Evolutionary conservation across 2,888 invertebrate species (phyloP).

Genomic region (Daptonema setosum): DNA sequence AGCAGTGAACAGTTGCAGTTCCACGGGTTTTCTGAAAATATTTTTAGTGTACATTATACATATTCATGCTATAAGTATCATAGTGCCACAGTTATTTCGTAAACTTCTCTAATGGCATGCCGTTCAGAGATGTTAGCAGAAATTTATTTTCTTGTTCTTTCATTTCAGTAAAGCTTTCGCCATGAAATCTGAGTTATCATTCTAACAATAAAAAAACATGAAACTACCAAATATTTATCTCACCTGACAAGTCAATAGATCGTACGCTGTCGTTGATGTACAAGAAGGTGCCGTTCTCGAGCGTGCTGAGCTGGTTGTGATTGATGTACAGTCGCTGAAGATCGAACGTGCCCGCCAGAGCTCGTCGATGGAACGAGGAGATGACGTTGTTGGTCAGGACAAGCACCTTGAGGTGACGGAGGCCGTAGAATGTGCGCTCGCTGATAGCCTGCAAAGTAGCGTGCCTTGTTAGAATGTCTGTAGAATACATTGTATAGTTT

Average conservation of each 20-base stretch:
- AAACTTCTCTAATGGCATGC: no score
- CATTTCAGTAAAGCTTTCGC: no score
- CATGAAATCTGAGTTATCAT: no score
- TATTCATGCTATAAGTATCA: no score
- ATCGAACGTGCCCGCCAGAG: slow-evolving; percentile 4
- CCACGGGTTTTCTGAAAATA: slow-evolving; percentile 20
- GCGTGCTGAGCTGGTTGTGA: slow-evolving; percentile 18
- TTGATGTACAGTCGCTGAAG: slow-evolving; percentile 15
- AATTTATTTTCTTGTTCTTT: no score
- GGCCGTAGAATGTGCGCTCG: slow-evolving; percentile 15
- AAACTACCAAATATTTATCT: no score
- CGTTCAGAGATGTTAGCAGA: no score
- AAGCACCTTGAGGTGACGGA: slow-evolving; percentile 13
- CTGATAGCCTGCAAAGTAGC: slow-evolving; percentile 13
- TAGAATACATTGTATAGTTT: not conserved
- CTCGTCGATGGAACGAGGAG: slow-evolving; percentile 4
- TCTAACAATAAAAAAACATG: no score
- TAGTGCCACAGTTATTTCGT: no score
- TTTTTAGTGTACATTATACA: no score
- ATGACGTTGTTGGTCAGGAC: slow-evolving; percentile 12
- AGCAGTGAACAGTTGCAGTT: slow-evolving; percentile 20
- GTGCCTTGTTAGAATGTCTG: not conserved
- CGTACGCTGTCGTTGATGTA: slow-evolving; percentile 12
- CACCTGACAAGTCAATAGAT: slow-evolving; percentile 21
- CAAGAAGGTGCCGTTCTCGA: slow-evolving; percentile 18